Evolutionary conservation across 2,888 invertebrate genomes (phyloP).

Genomic region (Tiphia femorata): DNA sequence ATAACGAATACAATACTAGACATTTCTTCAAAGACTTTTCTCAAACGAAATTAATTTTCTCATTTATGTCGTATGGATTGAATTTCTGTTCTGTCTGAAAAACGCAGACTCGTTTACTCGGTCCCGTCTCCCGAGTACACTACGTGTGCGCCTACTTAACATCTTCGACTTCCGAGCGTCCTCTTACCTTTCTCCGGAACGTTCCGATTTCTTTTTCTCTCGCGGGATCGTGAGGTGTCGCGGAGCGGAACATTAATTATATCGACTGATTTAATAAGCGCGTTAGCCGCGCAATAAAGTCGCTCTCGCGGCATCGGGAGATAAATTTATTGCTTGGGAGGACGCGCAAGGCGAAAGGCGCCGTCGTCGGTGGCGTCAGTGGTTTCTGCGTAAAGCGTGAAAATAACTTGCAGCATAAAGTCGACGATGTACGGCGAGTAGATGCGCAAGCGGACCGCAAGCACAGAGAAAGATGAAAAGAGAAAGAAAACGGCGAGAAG

Average conservation of each 20-base stretch:
- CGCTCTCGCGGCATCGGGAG: conserved; percentile 20
- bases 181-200: too few relatives aligned
- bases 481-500: too few relatives aligned
- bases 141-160: too few relatives aligned
- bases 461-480: too few relatives aligned
- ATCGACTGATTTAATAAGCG: conserved; percentile 28
- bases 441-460: not conserved
- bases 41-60: too few relatives aligned
- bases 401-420: conserved; percentile 43
- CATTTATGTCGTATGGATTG: too few relatives aligned
- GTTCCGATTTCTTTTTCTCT: not conserved
- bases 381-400: conserved; percentile 37
- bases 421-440: conserved; percentile 26
- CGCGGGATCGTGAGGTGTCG: not conserved
- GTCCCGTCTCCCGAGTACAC: too few relatives aligned
- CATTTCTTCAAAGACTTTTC: too few relatives aligned
- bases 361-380: conserved; percentile 16
- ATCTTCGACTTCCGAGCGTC: too few relatives aligned
- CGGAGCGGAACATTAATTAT: conserved; percentile 18
- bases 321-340: conserved; percentile 38
- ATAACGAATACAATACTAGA: too few relatives aligned
- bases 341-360: not conserved
- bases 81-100: too few relatives aligned
- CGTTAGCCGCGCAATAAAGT: conserved; percentile 28
- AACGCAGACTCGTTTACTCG: too few relatives aligned